phyloP scores from a whole-genome alignment of 2,113 vertebrate genomes.

The Eurypyga helias region DNA sequence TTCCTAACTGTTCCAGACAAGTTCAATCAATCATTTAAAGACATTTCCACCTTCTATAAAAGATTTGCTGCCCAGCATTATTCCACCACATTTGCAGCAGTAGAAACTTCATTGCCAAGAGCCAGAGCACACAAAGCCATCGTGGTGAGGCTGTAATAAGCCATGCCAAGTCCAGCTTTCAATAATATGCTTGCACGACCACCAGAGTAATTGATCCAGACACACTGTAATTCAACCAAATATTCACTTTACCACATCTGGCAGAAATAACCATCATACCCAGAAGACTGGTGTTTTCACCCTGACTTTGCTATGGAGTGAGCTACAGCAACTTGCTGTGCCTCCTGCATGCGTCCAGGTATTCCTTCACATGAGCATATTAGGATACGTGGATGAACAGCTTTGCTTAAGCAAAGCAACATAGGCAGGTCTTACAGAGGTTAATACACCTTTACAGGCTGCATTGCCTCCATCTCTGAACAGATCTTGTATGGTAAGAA shows the following conservation, averaged over 20 bases:
- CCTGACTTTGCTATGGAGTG: neutral
- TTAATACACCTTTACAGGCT: neutral
- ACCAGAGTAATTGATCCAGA: neutral
- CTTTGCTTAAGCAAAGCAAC: neutral
- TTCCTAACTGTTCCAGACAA: neutral
- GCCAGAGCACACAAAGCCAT: neutral
- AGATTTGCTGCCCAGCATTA: neutral
- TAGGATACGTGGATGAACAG: neutral
- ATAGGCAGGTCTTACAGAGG: neutral
- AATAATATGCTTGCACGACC: neutral
- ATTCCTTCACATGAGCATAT: neutral
- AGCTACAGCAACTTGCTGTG: neutral
- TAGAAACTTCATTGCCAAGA: neutral
- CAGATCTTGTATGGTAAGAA: neutral
- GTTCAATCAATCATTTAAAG: constrained; percentile 24
- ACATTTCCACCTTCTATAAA: constrained; percentile 21
- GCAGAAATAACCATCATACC: neutral
- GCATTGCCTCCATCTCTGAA: neutral
- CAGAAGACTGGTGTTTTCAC: neutral
- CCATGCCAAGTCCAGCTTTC: neutral
- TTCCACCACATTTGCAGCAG: neutral
- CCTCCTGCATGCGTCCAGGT: neutral
- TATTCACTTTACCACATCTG: neutral
- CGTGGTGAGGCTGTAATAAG: neutral
- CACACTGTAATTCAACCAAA: neutral